These are phyloP conservation scores for Palythoa grandis DNA, from an alignment of 92 coral and sea anemone species.

Conservation along the genomic window DNA sequence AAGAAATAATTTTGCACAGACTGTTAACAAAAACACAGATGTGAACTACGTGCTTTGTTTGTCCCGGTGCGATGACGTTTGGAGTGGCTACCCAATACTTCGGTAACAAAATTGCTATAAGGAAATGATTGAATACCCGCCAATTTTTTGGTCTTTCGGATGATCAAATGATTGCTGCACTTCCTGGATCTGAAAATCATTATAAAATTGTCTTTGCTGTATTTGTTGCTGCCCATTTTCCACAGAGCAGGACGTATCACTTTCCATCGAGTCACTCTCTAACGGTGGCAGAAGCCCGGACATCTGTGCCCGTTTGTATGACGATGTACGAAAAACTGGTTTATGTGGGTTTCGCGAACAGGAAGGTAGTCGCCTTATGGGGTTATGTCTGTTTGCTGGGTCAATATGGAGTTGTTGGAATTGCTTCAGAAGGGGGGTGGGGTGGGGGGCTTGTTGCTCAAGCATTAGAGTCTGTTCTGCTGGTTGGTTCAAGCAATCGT, in stretches of 20 bases:
- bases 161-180: slow-evolving; percentile 23
- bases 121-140: slow-evolving; percentile 41
- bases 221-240: slow-evolving; percentile 27
- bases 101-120: slow-evolving; percentile 10
- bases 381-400: slow-evolving; percentile 67
- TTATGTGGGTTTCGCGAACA: slow-evolving; percentile 85
- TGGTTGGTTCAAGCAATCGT: slow-evolving; percentile 57
- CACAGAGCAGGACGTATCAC: slow-evolving; percentile 1
- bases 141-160: slow-evolving; percentile 35
- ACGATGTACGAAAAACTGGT: slow-evolving; percentile 86
- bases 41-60: background rate
- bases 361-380: slow-evolving; percentile 74
- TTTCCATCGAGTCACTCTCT: slow-evolving; percentile 57
- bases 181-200: slow-evolving; percentile 22
- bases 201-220: slow-evolving; percentile 17
- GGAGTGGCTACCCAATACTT: background rate
- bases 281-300: slow-evolving; percentile 81
- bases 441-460: slow-evolving; percentile 60
- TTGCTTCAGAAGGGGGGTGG: slow-evolving; percentile 70
- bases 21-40: background rate
- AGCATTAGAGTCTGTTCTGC: slow-evolving; percentile 49
- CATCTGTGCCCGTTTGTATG: slow-evolving; percentile 89
- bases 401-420: slow-evolving; percentile 86
- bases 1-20: background rate
- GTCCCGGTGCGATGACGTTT: background rate